phyloP scores from a whole-genome alignment of 1,140 invertebrate species.

The Dendroctonus ponderosae region DNA sequence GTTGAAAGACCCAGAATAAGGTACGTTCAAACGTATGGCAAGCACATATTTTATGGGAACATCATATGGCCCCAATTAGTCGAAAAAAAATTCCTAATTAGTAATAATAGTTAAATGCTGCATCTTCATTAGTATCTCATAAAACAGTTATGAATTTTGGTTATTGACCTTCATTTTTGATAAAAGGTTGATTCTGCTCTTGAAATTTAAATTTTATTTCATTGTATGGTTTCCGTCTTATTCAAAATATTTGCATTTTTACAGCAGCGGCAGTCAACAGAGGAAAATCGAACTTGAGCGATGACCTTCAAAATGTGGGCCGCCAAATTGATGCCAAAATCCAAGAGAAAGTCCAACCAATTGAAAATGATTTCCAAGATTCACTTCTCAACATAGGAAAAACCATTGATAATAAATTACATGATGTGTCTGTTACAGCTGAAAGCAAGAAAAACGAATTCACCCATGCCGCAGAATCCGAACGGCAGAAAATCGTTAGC shows the following conservation, averaged over 20 bases:
- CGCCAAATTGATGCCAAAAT: constrained; percentile 16
- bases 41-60: too few relatives aligned
- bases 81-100: too few relatives aligned
- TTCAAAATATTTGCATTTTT: constrained; percentile 10
- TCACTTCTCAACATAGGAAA: constrained; percentile 19
- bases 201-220: too few relatives aligned
- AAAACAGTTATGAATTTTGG: constrained; percentile 2
- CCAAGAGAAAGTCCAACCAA: constrained; percentile 11
- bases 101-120: too few relatives aligned
- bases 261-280: constrained; percentile 23
- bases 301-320: constrained; percentile 27
- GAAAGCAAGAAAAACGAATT: constrained; percentile 25
- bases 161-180: not conserved
- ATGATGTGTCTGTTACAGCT: constrained; percentile 17
- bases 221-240: too few relatives aligned
- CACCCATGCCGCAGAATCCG: constrained; percentile 20
- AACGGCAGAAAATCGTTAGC: constrained; percentile 11
- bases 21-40: too few relatives aligned
- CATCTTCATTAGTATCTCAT: too few relatives aligned
- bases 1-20: too few relatives aligned
- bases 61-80: too few relatives aligned
- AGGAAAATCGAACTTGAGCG: constrained; percentile 29
- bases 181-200: too few relatives aligned
- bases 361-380: constrained; percentile 13
- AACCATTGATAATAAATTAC: constrained; percentile 28